A percentile compares a stretch with the other conserved stretches of the same genome.
These are phyloP conservation scores for Asarcornis scutulata DNA, from an alignment of 2,113 vertebrate species.

Conservation along the genomic window DNA sequence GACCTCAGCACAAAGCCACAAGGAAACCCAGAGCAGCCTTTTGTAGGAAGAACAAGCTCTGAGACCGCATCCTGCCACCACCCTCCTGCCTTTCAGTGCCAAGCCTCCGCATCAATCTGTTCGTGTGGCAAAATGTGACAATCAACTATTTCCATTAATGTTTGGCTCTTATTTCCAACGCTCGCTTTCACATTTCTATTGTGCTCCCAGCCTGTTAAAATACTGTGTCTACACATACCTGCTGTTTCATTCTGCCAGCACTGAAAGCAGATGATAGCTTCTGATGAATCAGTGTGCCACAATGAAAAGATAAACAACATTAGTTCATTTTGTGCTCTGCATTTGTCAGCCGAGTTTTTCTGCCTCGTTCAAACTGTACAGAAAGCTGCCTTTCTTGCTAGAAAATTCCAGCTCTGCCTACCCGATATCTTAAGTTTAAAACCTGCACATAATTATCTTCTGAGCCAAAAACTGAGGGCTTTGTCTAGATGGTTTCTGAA, in stretches of 20 bases:
- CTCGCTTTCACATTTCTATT: not conserved
- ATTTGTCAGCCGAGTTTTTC: constrained; percentile 8
- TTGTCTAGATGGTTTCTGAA: not conserved
- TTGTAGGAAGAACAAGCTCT: not conserved
- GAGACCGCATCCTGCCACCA: not conserved
- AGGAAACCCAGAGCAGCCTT: not conserved
- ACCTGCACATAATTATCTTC: not conserved
- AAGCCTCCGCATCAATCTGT: not conserved
- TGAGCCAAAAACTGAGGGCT: not conserved
- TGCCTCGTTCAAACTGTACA: not conserved
- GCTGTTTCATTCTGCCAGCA: not conserved
- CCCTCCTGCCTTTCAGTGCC: not conserved
- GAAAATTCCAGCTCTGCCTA: constrained; percentile 5
- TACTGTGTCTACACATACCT: rapidly evolving
- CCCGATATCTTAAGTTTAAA: not conserved
- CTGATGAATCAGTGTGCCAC: constrained; percentile 9
- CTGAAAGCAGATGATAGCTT: constrained; percentile 17
- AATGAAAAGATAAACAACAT: not conserved
- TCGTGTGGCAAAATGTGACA: not conserved
- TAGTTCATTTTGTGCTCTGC: not conserved
- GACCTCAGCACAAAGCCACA: not conserved
- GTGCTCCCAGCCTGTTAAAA: not conserved
- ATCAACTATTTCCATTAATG: not conserved
- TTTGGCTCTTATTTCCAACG: not conserved
- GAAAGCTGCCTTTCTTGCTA: not conserved